phyloP scores from a whole-genome alignment of 1,140 invertebrate genomes.

The Lerema accius region DNA sequence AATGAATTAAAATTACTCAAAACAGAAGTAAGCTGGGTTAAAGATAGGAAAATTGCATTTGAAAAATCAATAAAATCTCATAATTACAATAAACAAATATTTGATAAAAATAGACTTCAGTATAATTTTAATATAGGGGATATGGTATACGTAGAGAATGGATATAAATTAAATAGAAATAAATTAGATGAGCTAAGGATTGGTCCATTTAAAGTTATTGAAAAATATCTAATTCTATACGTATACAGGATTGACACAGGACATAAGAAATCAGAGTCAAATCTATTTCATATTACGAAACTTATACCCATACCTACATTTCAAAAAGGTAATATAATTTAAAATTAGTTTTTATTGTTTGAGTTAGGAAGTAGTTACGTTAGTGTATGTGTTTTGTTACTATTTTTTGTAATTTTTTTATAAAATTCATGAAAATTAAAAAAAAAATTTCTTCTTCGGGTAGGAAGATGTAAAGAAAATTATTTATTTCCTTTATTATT shows the following conservation, averaged over 20 bases:
- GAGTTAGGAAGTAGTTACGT: no score
- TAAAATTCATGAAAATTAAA: no score
- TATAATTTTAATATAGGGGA: not conserved
- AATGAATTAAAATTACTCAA: not conserved
- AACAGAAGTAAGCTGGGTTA: not conserved
- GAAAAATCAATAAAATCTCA: not conserved
- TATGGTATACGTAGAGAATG: not conserved
- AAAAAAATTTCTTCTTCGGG: no score
- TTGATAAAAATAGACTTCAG: not conserved
- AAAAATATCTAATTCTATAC: not conserved
- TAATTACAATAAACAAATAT: not conserved
- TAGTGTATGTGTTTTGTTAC: no score
- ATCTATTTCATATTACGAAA: not conserved
- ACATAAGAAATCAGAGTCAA: not conserved
- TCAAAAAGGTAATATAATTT: no score
- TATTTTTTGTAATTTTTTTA: no score
- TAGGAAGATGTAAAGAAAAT: no score
- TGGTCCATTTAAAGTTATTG: not conserved
- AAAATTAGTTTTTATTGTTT: no score
- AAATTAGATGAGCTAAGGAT: not conserved
- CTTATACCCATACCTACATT: not conserved
- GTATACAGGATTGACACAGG: not conserved
- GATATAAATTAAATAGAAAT: not conserved
- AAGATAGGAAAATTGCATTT: not conserved
- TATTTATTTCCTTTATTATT: no score